Conservation (phyloP, 2,113 vertebrate species). For the Psophia crepitans region DNA sequence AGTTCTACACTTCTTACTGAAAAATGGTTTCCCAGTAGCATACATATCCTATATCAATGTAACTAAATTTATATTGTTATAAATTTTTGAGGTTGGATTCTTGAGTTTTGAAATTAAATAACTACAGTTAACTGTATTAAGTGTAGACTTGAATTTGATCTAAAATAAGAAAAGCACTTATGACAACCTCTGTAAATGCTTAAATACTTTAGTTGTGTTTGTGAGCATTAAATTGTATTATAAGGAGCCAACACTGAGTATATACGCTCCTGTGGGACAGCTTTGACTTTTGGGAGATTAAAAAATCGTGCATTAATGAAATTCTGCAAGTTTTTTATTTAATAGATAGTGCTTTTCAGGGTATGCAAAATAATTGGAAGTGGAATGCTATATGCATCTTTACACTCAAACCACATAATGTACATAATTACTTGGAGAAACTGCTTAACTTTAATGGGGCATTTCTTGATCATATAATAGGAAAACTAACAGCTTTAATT, state of each 20-base stretch:
- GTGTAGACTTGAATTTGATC: conserved; percentile 84
- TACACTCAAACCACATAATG: conserved; percentile 40
- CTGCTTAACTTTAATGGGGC: conserved; percentile 82
- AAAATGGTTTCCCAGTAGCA: conserved; percentile 76
- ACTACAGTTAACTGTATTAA: conserved; percentile 95
- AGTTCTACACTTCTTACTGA: conserved; percentile 63
- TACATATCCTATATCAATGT: conserved; percentile 78
- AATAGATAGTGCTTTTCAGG: conserved; percentile 77
- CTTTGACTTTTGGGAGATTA: conserved; percentile 80
- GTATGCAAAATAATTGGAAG: conserved; percentile 74
- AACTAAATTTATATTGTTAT: conserved; percentile 89
- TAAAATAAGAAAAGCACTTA: conserved; percentile 82
- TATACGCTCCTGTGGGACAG: conserved; percentile 76
- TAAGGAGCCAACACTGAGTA: conserved; percentile 81
- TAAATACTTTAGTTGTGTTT: conserved; percentile 88
- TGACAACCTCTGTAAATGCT: conserved; percentile 91
- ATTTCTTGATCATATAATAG: conserved; percentile 81
- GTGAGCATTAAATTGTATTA: conserved; percentile 90
- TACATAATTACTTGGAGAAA: conserved; percentile 81
- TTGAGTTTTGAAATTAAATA: conserved; percentile 93
- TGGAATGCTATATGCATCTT: conserved; percentile 47
- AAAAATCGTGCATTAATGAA: conserved; percentile 88
- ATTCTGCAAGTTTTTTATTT: conserved; percentile 86
- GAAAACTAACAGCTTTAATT: conserved; percentile 89
- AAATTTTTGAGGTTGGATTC: conserved; percentile 90